Evolutionary conservation across 1,140 invertebrate species (phyloP), one percentile per base, ranked within the genome.

Genomic region (Penaeus vannamei): DNA sequence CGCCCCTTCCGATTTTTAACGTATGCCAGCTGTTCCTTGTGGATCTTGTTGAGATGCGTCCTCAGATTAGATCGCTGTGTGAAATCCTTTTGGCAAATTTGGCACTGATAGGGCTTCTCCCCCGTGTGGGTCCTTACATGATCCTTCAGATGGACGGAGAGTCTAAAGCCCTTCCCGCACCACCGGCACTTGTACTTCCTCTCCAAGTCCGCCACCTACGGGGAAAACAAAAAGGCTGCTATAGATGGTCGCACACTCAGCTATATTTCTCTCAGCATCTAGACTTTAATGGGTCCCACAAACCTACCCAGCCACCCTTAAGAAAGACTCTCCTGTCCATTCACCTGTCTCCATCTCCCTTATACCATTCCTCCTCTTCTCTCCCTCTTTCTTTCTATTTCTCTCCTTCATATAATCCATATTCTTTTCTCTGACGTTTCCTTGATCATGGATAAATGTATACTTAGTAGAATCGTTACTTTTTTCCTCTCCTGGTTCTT

Each of bases 71-170:
- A 99, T 72, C 98, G 94, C 94, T 99, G 98, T 32, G 98, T 98
- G 93, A 99, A 99, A 4, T 98, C 98, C 23, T 98, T 95, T 90
- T 97, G 96, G 93, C 98, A 99, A 92, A 98, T 97, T 82, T 96
- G 96, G 93, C 98, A 99, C 36, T 96, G 96, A 94, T 99, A 99
- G 0, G 98, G 98, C 92, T 99, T 99, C 93, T 99, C 98, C 0
- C 98, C 97, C 0, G 98, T 98, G 93, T 98, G 97, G 0, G 97
- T 98, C 53, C 97, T 94, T 92, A 98, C 98, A 93, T 98, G 98
- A 5, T 97, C 97, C 93, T 99, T 98, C 2, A 99, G 95, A 42
- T 99, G 93, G 98, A 98, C 99, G 0, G 98, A 98, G 60, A 98
- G 94, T 4, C 97, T 98, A 94, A 99, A 99, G 0, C 98, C 98